Percentiles rank a stretch among this genome's conserved stretches.
These are phyloP conservation scores for Apamea sordens DNA, from an alignment of 2,888 invertebrate genomes.

Conservation along the genomic window DNA sequence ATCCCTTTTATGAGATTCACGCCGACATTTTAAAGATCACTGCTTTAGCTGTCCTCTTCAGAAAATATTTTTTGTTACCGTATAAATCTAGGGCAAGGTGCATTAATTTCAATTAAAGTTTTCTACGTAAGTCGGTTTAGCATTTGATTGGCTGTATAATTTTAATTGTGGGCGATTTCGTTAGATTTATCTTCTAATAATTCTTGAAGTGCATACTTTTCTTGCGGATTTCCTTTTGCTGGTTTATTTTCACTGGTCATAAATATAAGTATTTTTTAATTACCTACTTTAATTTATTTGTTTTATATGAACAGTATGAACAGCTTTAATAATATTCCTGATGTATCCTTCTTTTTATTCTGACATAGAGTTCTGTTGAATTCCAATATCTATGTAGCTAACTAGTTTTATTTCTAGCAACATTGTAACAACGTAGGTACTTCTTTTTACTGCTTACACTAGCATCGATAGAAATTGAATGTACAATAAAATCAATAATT, in stretches of 20 bases:
- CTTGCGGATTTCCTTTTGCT: constrained; percentile 10
- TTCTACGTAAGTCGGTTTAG: constrained; percentile 61
- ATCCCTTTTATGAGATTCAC: constrained; percentile 88
- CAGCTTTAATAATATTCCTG: neutral
- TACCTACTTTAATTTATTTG: neutral
- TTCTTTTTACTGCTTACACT: constrained; percentile 47
- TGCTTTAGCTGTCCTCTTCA: constrained; percentile 79
- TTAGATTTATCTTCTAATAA: constrained; percentile 34
- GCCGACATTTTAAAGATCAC: constrained; percentile 85
- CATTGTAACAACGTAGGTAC: constrained; percentile 14
- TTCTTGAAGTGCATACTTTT: constrained; percentile 13
- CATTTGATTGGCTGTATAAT: constrained; percentile 52
- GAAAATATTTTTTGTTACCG: constrained; percentile 80
- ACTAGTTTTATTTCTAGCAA: constrained; percentile 7
- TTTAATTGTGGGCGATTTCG: constrained; percentile 34
- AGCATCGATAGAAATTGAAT: constrained; percentile 50
- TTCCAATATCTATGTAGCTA: neutral
- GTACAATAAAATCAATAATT: constrained; percentile 65
- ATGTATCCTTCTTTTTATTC: neutral
- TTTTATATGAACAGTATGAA: neutral
- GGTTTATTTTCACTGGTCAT: constrained; percentile 5
- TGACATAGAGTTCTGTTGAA: too few species aligned
- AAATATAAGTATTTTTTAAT: neutral
- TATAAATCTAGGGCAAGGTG: constrained; percentile 77
- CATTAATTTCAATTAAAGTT: constrained; percentile 61